Evolutionary conservation across 2,797 vertebrate species (phyloP).

Genomic region (Jordanella pulchra): DNA sequence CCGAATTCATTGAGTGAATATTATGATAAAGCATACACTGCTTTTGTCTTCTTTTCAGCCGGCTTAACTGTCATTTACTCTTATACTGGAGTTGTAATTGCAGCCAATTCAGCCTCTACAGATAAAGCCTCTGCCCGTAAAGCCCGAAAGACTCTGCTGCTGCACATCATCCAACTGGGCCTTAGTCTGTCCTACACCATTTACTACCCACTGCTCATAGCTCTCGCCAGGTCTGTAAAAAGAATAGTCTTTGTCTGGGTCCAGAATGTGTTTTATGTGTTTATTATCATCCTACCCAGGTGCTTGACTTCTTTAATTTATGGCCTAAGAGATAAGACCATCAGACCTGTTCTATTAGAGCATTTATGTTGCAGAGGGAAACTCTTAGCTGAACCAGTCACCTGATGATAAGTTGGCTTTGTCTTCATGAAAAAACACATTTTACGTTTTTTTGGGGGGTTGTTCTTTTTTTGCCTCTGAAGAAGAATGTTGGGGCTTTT

Average conservation of each 20-base stretch:
- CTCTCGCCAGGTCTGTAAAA: background rate
- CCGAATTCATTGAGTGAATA: background rate
- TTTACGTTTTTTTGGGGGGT: too few species aligned
- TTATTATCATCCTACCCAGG: slow-evolving; percentile 33
- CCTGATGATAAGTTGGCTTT: background rate
- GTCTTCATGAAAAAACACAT: background rate
- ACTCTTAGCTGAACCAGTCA: background rate
- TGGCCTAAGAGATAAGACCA: slow-evolving; percentile 49
- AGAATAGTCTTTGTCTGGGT: background rate
- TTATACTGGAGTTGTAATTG: slow-evolving; percentile 50
- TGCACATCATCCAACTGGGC: slow-evolving; percentile 57
- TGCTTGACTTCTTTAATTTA: slow-evolving; percentile 54
- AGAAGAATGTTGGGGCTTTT: too few species aligned
- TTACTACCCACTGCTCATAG: background rate
- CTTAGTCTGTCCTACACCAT: slow-evolving; percentile 11
- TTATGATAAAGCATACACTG: slow-evolving; percentile 21
- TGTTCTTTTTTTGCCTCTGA: too few species aligned
- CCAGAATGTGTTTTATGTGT: slow-evolving; percentile 19
- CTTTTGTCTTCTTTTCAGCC: slow-evolving; percentile 34
- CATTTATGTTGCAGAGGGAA: slow-evolving; percentile 23
- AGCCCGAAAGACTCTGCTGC: slow-evolving; percentile 50
- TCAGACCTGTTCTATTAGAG: slow-evolving; percentile 25
- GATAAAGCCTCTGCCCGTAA: slow-evolving; percentile 44
- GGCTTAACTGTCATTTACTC: slow-evolving; percentile 14
- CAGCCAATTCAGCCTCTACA: slow-evolving; percentile 49